phyloP scores from a whole-genome alignment of 2,797 vertebrate genomes.

The Emys orbicularis region DNA sequence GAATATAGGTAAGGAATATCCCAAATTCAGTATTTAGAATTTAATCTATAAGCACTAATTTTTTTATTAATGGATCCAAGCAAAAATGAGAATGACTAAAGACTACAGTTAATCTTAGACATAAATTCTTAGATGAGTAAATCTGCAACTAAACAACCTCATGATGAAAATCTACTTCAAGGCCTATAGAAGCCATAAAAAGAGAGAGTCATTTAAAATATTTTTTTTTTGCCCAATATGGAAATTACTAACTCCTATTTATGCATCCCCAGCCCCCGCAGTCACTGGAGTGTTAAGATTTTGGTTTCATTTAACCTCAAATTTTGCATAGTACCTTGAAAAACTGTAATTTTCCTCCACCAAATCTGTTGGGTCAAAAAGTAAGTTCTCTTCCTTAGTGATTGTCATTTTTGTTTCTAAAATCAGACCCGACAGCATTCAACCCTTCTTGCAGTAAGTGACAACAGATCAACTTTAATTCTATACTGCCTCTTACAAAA shows the following conservation, averaged over 20 bases:
- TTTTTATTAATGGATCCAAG: conserved; percentile 43
- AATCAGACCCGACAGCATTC: conserved; percentile 55
- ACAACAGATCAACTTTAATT: conserved; percentile 68
- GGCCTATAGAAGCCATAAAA: background rate
- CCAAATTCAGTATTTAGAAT: conserved; percentile 12
- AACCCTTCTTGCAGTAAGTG: conserved; percentile 1
- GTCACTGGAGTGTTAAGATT: background rate
- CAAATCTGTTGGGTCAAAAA: conserved; percentile 22
- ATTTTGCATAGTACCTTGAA: background rate
- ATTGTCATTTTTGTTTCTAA: conserved; percentile 27
- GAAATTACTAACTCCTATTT: conserved; percentile 13
- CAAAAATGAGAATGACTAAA: conserved; percentile 28
- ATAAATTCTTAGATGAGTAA: conserved; percentile 28
- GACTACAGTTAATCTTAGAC: background rate
- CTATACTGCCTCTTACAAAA: conserved; percentile 57
- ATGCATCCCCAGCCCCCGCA: background rate
- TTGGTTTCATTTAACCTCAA: background rate
- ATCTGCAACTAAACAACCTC: background rate
- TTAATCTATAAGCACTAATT: conserved; percentile 29
- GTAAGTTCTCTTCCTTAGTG: background rate
- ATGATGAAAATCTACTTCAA: conserved; percentile 25
- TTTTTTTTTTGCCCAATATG: background rate
- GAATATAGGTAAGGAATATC: conserved; percentile 44
- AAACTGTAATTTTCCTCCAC: background rate
- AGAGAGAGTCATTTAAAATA: background rate